Base-by-base conservation (phyloP, 1,140 invertebrate species). In the Lasaia peninsularis region DNA sequence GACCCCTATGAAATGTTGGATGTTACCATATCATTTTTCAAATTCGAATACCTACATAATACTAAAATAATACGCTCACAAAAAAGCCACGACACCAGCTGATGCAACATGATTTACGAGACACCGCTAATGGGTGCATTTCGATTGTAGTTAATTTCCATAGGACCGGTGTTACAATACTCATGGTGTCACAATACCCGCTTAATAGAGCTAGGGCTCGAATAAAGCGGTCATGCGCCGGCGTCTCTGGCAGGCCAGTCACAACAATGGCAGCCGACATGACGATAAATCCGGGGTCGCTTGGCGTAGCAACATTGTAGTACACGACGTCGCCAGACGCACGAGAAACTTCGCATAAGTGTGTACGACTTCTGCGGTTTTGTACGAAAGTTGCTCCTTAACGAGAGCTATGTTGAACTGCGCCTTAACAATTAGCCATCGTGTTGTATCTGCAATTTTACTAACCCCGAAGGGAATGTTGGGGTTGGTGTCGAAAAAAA, bases 221-320 rank as follows among this genome's bases (percentile, higher is more conserved):
- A 69, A 71, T 71, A 63, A 69, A 67, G 67, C 63, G 59, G 67
- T 69, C 58, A 71, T 64, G 59, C 52, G 60, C 60, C 56, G 51
- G n/a, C 57, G 59, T 58, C 50, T 52, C 49, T 49, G 18, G 40
- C 40, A 20, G 52, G 52, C 55, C 52, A 44, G 16, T 44, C 24
- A 44, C 54, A 67, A 69, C 66, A 73, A 73, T 71, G 65, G 64
- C 49, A 52, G 49, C 33, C 59, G 52, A 62, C 58, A 59, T 9
- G 16, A 44, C 67, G 49, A 76, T 76, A 73, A 74, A 76, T 75
- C 67, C 54, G 52, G 56, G 68, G 52, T 59, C 66, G 58, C 64
- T 63, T 62, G 68, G 63, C 67, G 67, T 64, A 66, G 63, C 56
- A 32, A 50, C 60, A 64, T 68, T 73, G 62, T 74, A 65, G 62